These are phyloP conservation scores for Coenonympha arcania DNA, from an alignment of 2,888 invertebrate genomes.

Conservation along the genomic window DNA sequence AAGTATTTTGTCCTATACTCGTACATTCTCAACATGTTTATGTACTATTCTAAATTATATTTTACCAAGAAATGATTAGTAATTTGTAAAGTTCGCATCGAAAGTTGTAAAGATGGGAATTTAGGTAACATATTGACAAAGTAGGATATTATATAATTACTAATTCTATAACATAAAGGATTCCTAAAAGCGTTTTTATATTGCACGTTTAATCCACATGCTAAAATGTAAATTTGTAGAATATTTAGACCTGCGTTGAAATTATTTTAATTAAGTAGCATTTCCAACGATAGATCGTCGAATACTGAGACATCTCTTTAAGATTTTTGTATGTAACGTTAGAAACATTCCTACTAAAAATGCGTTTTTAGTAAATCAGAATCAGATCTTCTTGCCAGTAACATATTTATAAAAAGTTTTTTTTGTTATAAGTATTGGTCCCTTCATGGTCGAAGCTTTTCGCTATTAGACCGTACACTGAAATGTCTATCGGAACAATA, in stretches of 20 bases:
- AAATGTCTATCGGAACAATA: too few relatives aligned
- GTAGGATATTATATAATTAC: constrained; percentile 15
- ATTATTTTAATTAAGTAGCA: constrained; percentile 9
- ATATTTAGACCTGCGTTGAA: not conserved
- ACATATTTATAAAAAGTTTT: too few relatives aligned
- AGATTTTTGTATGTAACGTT: too few relatives aligned
- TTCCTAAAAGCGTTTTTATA: constrained; percentile 23
- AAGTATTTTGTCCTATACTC: not conserved
- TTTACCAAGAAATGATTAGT: constrained; percentile 11
- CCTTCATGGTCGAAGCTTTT: too few relatives aligned
- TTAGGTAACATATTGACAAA: constrained; percentile 15
- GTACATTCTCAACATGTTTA: not conserved
- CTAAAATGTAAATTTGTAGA: constrained; percentile 24
- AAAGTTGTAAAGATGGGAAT: constrained; percentile 5
- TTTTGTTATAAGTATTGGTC: too few relatives aligned
- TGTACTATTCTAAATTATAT: not conserved
- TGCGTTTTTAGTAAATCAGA: too few relatives aligned
- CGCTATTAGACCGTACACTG: too few relatives aligned
- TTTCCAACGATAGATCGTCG: too few relatives aligned
- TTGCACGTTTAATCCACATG: constrained; percentile 35
- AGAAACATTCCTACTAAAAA: too few relatives aligned
- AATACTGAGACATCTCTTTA: too few relatives aligned
- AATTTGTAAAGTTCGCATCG: constrained; percentile 12
- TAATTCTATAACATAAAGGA: constrained; percentile 21
- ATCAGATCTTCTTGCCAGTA: too few relatives aligned